Evolutionary conservation across 2,888 invertebrate species (phyloP), one percentile per base, ranked within the genome.

Genomic region (Tiliacea citrago): DNA sequence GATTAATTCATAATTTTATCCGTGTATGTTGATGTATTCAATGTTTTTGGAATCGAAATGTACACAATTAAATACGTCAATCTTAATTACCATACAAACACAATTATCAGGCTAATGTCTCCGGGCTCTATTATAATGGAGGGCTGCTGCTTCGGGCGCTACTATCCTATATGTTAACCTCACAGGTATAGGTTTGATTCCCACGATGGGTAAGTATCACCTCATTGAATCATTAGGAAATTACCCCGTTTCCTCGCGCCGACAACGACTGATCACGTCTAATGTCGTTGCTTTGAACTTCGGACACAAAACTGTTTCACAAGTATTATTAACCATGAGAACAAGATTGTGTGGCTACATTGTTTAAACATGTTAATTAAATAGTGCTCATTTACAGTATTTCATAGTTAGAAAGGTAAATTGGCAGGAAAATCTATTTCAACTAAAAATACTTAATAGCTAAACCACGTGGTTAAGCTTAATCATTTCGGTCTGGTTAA

Each of bases 1-100:
- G 92, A 94, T 94, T 95, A 95, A 96, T 96, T 96, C 96, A 96
- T 96, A 96, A 94, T 95, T 96, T 96, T 95, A 94, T 94, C 94
- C 94, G 91, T 92, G 90, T 90, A 91, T 86, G 90, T 92, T 90
- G 88, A 89, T 90, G 89, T 90, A 88, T 91, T 85, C 86, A 86
- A 87, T 89, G 88, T 88, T 88, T 89, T 90, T 88, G 87, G 85
- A 86, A 77, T 86, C 83, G 75, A 83, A 90, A 88, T 88, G 89
- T 88, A 85, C 85, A 88, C 88, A 90, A 91, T 90, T 91, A 89
- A 88, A 90, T 89, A 88, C 84, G 82, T 88, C 88, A 88, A 86
- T 89, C 87, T 87, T 86, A 84, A 90, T 91, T 90, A 87, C 83
- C 84, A 86, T 89, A 86, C 86, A 79, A 89, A 86, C 87, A 85